Base-by-base conservation (phyloP, 2,888 invertebrate species). In the Phyllotreta striolata region DNA sequence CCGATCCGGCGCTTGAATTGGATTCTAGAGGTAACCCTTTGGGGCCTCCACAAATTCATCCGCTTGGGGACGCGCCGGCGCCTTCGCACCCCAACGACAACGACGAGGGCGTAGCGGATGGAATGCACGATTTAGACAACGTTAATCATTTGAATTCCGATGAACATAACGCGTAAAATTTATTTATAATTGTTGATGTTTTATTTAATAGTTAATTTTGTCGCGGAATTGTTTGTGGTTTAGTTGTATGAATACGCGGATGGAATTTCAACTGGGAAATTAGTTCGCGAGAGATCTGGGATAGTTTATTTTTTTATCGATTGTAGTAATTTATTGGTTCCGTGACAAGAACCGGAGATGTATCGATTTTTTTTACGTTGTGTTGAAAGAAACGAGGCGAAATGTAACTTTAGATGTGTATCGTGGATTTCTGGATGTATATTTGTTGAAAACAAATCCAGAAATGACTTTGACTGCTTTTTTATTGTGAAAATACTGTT, bases 1-100 rank as follows among this genome's bases (percentile, higher is more conserved):
- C 96, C 0, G 96, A 96, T 81, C 95, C 95, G 0, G 91, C 88
- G 0, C 84, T 91, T 13, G 86, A 86, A 73, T 83, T 88, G 70
- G 88, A 89, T 70, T 82, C 88, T n/a, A 86, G 87, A 55, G 86
- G 86, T 7, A 87, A 80, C 68, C 79, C 79, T 3, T 77, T 79
- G 8, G 70, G 73, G 5, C 71, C 73, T 8, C 73, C 74, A 14
- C 63, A 67, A 13, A n/a, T 35, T 7, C 14, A 0, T 3, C 57
- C 80, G 74, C 64, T 66, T n/a, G 58, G 59, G 8, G 65, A 66
- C 40, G 66, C 64, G 6, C 59, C 60, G 6, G 64, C 65, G 46
- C 62, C 57, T n/a, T 76, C 77, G 7, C 74, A 78, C 13, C 71
- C 72, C n/a, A 73, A 47, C 1, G 80, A 78, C 55, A 76, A 74